Evolutionary conservation across 2,888 invertebrate genomes (phyloP), one percentile per base, ranked within the genome.

Genomic region (Mythimna lalbum): DNA sequence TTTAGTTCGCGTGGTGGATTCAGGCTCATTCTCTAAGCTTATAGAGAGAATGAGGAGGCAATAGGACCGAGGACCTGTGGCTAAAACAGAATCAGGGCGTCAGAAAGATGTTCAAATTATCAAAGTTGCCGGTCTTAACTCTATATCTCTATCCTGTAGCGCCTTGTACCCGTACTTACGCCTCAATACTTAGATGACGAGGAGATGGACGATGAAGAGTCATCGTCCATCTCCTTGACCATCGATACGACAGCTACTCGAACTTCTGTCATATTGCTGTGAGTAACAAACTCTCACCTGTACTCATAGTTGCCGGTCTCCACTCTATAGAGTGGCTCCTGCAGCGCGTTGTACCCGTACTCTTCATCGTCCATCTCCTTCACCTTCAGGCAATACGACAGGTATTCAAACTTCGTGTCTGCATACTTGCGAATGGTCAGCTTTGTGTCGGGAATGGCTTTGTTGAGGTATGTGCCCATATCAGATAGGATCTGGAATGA

Each of bases 341-440:
- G 99, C 19, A 99, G 90, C 0, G 98, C 97, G 9, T 98, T 98
- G 89, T 98, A 99, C 59, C 98, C 98, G 83, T 99, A 99, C 88
- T 99, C 99, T 90, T 99, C 99, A 89, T 99, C 99, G 86, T 99
- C 99, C 98, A 99, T 98, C 93, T 99, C 99, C 91, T 99, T 99
- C 0, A 99, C 99, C 95, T 99, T 99, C 69, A 99, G 96, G 89
- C 99, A 99, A 91, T 99, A 99, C 0, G 99, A 99, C 68, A 99
- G 96, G 92, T 99, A 99, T 89, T 99, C 99, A 92, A 99, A 99
- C 93, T 99, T 99, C 0, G 99, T 98, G 93, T 99, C 99, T 0
- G 99, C 98, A 92, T 99, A 99, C 89, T 99, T 99, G 85, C 98
- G 98, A 53, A 99, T 99, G 0, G 99, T 99, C 47, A 99, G 95